These are phyloP conservation scores for Aporophyla lueneburgensis DNA, from an alignment of 2,888 invertebrate species.

Conservation along the genomic window DNA sequence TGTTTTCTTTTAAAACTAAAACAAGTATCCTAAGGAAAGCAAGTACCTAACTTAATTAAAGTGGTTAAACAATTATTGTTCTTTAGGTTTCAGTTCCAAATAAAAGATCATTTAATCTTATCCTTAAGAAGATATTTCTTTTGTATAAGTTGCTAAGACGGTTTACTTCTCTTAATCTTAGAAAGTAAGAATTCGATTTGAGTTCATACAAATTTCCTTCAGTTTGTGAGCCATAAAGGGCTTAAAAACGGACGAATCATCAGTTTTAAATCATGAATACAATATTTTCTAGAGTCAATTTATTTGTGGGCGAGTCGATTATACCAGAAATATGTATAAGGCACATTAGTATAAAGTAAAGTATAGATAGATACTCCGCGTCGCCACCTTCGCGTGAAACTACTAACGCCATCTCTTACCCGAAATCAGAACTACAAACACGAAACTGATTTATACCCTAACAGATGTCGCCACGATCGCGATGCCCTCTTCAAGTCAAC, in stretches of 20 bases:
- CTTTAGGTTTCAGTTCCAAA: neutral
- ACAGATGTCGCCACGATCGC: conserved; percentile 57
- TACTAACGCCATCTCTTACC: conserved; percentile 46
- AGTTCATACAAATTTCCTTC: neutral
- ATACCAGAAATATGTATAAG: no score
- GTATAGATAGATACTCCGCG: no score
- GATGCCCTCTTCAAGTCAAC: conserved; percentile 44
- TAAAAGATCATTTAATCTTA: conserved; percentile 6
- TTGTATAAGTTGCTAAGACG: neutral
- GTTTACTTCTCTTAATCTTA: conserved; percentile 11
- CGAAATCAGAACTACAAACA: conserved; percentile 15
- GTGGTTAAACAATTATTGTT: conserved; percentile 26
- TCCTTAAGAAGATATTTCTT: conserved; percentile 4
- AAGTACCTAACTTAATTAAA: conserved; percentile 38
- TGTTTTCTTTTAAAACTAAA: conserved; percentile 38
- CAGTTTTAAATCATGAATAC: no score
- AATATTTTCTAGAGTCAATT: no score
- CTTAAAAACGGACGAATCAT: no score
- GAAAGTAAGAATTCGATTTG: neutral
- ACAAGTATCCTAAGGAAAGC: neutral
- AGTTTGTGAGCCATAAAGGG: neutral
- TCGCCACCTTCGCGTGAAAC: neutral
- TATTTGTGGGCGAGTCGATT: no score
- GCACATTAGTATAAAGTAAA: no score
- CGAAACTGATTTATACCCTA: conserved; percentile 29